Evolutionary conservation across 2,113 vertebrate species (phyloP).

Genomic region (Colaptes auratus): DNA sequence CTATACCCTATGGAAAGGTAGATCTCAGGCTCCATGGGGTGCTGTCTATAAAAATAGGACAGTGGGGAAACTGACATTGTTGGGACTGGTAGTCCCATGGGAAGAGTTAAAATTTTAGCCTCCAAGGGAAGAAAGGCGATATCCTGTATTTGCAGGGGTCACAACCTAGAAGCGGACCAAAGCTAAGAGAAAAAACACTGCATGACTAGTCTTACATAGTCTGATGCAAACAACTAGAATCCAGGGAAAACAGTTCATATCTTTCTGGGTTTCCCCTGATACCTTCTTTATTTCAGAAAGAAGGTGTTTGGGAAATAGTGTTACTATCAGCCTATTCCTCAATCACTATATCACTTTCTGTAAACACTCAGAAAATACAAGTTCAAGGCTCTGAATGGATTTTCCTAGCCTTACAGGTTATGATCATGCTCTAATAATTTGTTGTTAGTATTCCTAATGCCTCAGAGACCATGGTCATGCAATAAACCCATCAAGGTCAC

Average conservation of each 20-base stretch:
- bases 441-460: not conserved
- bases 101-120: not conserved
- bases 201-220: not conserved
- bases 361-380: not conserved
- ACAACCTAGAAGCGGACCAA: not conserved
- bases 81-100: not conserved
- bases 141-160: not conserved
- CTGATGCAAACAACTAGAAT: conserved; percentile 1
- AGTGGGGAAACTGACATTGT: not conserved
- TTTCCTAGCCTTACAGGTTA: not conserved
- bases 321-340: not conserved
- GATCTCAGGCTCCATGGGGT: not conserved
- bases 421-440: not conserved
- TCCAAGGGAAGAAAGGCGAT: not conserved
- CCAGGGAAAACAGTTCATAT: conserved; percentile 27
- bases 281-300: conserved; percentile 27
- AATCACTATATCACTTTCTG: not conserved
- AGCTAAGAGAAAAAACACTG: not conserved
- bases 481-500: not conserved
- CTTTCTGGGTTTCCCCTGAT: conserved; percentile 23
- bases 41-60: not conserved
- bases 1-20: not conserved
- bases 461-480: not conserved
- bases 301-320: not conserved
- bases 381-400: not conserved